These are phyloP conservation scores for Muscicapa striata DNA, from an alignment of 2,797 vertebrate species.

Conservation along the genomic window DNA sequence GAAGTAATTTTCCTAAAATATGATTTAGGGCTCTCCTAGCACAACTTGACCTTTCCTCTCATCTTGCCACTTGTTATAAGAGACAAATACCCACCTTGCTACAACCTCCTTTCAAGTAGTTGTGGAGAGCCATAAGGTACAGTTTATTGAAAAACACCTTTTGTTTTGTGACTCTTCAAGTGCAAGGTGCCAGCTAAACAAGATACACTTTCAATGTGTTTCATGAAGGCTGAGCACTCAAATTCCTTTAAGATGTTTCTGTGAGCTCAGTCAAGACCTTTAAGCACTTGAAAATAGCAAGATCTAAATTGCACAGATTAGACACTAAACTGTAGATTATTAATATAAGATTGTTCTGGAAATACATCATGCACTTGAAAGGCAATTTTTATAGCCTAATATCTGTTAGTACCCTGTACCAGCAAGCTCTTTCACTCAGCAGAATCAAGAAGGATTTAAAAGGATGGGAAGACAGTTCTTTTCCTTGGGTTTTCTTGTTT, in stretches of 20 bases:
- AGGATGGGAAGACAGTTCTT: neutral
- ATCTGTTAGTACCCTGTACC: neutral
- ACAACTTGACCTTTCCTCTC: neutral
- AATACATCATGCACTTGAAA: neutral
- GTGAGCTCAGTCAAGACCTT: neutral
- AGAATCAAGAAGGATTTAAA: neutral
- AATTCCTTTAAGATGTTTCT: neutral
- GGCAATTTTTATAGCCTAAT: neutral
- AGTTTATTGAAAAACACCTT: neutral
- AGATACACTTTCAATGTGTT: neutral
- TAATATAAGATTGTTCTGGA: neutral
- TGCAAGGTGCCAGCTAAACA: neutral
- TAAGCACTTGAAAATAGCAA: neutral
- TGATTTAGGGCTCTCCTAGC: neutral
- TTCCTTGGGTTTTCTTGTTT: neutral
- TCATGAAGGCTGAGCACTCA: neutral
- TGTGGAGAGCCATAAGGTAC: neutral
- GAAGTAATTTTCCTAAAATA: neutral
- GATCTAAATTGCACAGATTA: neutral
- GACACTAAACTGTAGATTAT: neutral
- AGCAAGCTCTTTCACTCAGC: neutral
- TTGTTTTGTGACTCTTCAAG: neutral
- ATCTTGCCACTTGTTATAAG: neutral
- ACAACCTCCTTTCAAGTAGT: neutral
- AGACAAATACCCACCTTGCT: neutral